Base-by-base conservation (phyloP, 2,888 invertebrate species). In the Leucoptera coffeella region DNA sequence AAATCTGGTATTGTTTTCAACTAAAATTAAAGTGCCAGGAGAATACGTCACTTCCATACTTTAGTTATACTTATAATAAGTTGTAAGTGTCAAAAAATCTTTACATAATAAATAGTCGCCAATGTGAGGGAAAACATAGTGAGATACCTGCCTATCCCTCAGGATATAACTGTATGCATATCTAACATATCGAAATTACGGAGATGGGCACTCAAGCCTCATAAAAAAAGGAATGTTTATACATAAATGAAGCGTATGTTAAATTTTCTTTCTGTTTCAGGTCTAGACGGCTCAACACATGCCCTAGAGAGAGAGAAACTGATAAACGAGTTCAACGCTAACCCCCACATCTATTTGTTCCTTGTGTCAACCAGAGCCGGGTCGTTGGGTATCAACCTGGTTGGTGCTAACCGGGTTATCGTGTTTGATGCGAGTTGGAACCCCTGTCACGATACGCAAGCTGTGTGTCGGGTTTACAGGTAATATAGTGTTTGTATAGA, bases 341-440 rank as follows among this genome's bases (percentile, higher is more conserved):
- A 92, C 56, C 78, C 83, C 2, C 81, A 82, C 41, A 79, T 94
- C 26, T 85, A 89, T 49, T 59, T 97, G 34, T 99, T 99, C 57
- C 74, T 99, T 29, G 92, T 99, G 21, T 97, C 96, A 1, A 99
- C 99, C 1, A 78, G 93, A 39, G 96, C 96, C 19, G 96, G 96
- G 2, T 95, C 94, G 9, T 67, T 96, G 15, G 99, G 99, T 6
- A 96, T 99, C 36, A 99, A 99, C 67, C 75, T 99, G 34, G 89
- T 95, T 12, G 95, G 96, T 10, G 99, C 99, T 0, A 97, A 96
- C 60, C 77, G 99, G 15, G 97, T 97, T 4, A 86, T 96, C 22
- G 94, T 99, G 25, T 86, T 97, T 45, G 99, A 99, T 55, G 96
- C 97, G 9, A 94, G 93, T 20, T 99, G 97, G 96, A 99, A 99